Conservation (phyloP, 2,888 invertebrate genomes). For the Eucera pruinosa region DNA sequence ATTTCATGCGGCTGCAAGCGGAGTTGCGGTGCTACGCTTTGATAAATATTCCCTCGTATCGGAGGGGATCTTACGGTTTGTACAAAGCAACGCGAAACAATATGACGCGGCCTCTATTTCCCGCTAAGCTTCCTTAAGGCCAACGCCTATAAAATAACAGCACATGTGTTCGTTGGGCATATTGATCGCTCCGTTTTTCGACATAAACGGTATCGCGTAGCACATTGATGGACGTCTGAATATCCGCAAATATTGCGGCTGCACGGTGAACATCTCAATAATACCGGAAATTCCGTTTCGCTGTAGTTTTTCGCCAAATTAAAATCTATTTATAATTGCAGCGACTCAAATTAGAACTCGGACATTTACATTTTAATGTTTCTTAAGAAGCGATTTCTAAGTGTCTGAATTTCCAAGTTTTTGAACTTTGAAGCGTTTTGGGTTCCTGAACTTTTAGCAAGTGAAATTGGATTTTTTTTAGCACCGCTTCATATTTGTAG, state of each 20-base stretch:
- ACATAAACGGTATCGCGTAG: background rate
- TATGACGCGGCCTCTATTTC: conserved; percentile 13
- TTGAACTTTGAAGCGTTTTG: too few species aligned
- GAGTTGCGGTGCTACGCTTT: conserved; percentile 2
- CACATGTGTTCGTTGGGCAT: conserved; percentile 2
- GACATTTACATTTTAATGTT: too few species aligned
- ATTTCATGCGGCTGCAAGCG: conserved; percentile 20
- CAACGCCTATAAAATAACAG: conserved; percentile 24
- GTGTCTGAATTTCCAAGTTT: too few species aligned
- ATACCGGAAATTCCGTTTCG: too few species aligned
- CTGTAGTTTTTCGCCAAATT: too few species aligned
- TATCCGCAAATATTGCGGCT: background rate
- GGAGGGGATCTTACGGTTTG: background rate
- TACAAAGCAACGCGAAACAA: conserved; percentile 4
- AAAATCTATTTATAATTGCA: too few species aligned
- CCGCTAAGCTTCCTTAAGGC: conserved; percentile 10
- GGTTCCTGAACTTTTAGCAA: too few species aligned
- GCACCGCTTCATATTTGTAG: too few species aligned
- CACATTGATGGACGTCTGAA: conserved; percentile 17
- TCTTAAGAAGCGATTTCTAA: too few species aligned
- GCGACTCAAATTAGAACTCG: too few species aligned
- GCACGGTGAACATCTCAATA: background rate
- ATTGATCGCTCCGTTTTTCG: conserved; percentile 32
- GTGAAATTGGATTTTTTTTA: too few species aligned
- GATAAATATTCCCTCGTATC: conserved; percentile 31